Evolutionary conservation across 2,888 invertebrate species (phyloP), one percentile per base, ranked within the genome.

Genomic region (Palloptera scutellata): DNA sequence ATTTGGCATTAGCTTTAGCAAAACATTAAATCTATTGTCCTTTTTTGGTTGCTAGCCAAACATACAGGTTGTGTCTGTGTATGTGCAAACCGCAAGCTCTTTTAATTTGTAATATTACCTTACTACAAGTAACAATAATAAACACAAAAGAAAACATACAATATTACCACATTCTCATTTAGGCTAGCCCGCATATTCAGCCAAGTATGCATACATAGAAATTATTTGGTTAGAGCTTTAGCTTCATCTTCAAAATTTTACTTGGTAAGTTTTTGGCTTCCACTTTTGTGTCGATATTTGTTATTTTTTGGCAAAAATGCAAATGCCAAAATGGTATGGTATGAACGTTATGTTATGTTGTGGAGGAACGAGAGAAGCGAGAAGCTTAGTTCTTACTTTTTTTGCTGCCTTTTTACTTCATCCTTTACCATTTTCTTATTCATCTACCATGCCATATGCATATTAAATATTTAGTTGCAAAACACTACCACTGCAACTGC

Each of bases 381-480:
- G 30, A 30, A 30, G 30, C 30, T 30, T 30, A 6, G 6, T 30
- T 30, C 6, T 30, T 30, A 4, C 6, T 30, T 30, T 30, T 30
- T 30, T 30, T 30, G 30, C 30, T 30, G 30, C 30, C 30, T 30
- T 30, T 30, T 30, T 30, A 30, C 30, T 2, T 30, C 30, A 4
- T 30, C 30, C 6, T 30, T 30, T 30, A 30, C 6, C 6, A 4
- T 30, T 30, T 30, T 30, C 30, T 30, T 30, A 48, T n/a, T n/a
- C 15, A 48, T 48, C 48, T 48, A 48, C 48, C 13, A 15, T 10
- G n/a, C 48, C 10, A 48, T 48, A 11, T 48, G 48, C 48, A 48
- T 48, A 48, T 48, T 48, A 48, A 48, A 48, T 48, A 48, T 48
- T 48, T 48, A 48, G 48, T 15, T 48, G 48, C 48, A 45, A 45